Evolutionary conservation across 2,113 vertebrate species (phyloP).

Genomic region (Cinclus mexicanus): DNA sequence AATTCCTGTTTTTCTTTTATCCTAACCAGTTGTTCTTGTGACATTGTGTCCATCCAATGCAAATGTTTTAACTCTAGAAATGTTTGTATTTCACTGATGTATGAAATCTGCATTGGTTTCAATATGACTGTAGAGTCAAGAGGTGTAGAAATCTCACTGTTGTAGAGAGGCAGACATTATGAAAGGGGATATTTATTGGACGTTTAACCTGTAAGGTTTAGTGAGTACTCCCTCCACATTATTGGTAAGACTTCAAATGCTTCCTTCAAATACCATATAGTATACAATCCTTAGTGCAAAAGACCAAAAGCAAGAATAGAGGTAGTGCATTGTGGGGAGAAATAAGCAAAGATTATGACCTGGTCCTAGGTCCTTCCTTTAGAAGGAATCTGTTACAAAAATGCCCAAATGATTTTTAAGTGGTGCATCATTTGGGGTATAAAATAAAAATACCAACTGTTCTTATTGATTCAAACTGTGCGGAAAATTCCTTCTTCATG

Average conservation of each 20-base stretch:
- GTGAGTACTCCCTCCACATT: neutral
- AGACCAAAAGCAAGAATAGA: neutral
- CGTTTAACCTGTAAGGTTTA: neutral
- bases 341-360: neutral
- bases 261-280: neutral
- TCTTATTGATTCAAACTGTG: neutral
- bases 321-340: neutral
- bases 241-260: neutral
- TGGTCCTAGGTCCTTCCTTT: neutral
- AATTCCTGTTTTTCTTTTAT: neutral
- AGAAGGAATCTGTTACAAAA: neutral
- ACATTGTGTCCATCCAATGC: neutral
- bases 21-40: neutral
- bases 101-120: neutral
- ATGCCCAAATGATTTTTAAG: neutral
- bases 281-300: neutral
- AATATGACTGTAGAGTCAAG: neutral
- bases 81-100: neutral
- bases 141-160: neutral
- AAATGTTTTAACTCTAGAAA: neutral
- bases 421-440: neutral
- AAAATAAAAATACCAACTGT: neutral
- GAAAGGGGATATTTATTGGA: neutral
- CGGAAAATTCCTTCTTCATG: neutral
- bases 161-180: neutral